Base-by-base conservation (phyloP, 2,113 vertebrate species). In the Onychostruthus taczanowskii region DNA sequence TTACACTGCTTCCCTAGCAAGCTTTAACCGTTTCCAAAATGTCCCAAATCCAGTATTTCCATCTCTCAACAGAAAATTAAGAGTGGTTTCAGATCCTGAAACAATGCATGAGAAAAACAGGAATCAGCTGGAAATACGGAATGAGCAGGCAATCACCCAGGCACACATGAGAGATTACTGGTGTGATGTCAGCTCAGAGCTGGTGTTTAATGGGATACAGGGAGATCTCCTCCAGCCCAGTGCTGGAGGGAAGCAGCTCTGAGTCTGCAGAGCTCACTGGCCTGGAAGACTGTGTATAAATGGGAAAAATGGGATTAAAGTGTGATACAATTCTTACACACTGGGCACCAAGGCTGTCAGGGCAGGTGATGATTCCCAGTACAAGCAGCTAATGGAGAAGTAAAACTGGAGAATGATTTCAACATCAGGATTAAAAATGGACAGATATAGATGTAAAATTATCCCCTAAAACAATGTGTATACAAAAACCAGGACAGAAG, bases 71-170 rank as follows among this genome's bases (percentile, higher is more conserved):
- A 74, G 50, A 74, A 70, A 58, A n/a, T 8, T 13, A 72, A 33
- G 58, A 56, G 10, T 2, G 44, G 61, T 39, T 74, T 53, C 83
- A 78, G 46, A 44, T 15, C 52, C n/a, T 46, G 64, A 63, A 64
- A 50, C 33, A 41, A 53, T 1, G 15, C 33, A n/a, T 3, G 5
- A 50, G 53, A 16, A 50, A 62, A 76, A 26, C 0, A 1, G 31
- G 50, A 43, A 74, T 53, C 7, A 66, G 66, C 41, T 64, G 55
- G 67, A 66, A 21, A n/a, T 8, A 4, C 0, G 14, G 31, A 39
- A 23, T 0, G 33, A 37, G 16, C 5, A 19, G 21, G 26, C 16
- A 49, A 80, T 3, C 26, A 46, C 3, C 6, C 64, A n/a, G 58
- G 84, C 27, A 28, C 44, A 16, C 1, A 15, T 0, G 46, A 24